Base-by-base conservation (phyloP, 2,113 vertebrate species). In the Promerops cafer region DNA sequence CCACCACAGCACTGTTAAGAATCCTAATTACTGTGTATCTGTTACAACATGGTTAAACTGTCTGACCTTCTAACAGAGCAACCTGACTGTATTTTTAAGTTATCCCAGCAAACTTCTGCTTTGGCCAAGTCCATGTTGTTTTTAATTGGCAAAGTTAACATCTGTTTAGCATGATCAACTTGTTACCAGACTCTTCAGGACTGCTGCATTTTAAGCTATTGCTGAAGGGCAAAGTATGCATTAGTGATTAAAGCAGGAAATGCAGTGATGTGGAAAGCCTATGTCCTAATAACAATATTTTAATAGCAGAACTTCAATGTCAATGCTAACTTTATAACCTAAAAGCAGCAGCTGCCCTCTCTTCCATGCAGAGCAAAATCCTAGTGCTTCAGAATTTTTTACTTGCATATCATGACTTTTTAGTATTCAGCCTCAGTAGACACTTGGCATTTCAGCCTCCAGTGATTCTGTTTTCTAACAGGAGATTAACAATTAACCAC, bases 401-500 rank as follows among this genome's bases (percentile, higher is more conserved):
- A 45, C 61, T 75, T 66, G 40, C 2, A 1, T 75, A 66, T 60
- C 19, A 33, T 9, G 10, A 23, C 47, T 61, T 92, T 61, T 89
- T 50, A 69, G 49, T 37, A 72, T 72, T 72, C 15, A 74, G n/a
- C 26, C 76, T 93, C 70, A 72, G 65, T 63, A 94, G 66, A 65
- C 53, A 83, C 40, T 74, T 9, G 7, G 47, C n/a, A 80, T 82
- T 90, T 87, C 70, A 71, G 64, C 28, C 71, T 83, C 35, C n/a
- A 35, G 59, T 63, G 66, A 45, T 69, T 88, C 83, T 81, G 64
- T 69, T 87, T 96, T 90, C 93, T 83, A 89, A 79, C 40, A 79
- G 45, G 35, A 93, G 81, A 92, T 97, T 97, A 97, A 95, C 87
- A 92, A 97, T 97, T 97, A 97, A 97, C 97, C 69, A 95, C 78